phyloP scores from a whole-genome alignment of 2,888 invertebrate species.

The Anarsia innoxiella region DNA sequence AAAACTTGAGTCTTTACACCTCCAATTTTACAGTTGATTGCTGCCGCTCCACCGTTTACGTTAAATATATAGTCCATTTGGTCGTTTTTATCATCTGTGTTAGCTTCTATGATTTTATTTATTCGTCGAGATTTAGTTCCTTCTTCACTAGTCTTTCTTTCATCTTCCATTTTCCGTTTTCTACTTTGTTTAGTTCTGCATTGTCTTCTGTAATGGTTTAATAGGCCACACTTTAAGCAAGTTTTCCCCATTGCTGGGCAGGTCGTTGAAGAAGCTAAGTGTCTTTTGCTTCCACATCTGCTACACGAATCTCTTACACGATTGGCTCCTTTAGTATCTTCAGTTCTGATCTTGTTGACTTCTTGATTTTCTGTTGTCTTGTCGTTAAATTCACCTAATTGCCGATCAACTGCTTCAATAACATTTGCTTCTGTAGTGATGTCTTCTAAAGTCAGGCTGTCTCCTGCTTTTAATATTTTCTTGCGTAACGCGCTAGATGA shows the following conservation, averaged over 20 bases:
- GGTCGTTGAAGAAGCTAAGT: conserved; percentile 9
- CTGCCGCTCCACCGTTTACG: not conserved
- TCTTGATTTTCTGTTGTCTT: not conserved
- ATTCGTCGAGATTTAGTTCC: not conserved
- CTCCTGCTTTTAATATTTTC: conserved; percentile 1
- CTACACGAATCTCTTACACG: too few species aligned
- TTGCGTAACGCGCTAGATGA: not conserved
- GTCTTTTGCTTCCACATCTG: not conserved
- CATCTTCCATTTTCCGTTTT: too few species aligned
- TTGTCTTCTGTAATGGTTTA: too few species aligned
- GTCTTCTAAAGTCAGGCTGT: not conserved
- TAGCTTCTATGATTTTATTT: conserved; percentile 6
- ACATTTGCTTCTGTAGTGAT: conserved; percentile 2
- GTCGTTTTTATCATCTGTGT: not conserved
- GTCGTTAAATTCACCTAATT: not conserved
- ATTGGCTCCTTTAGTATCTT: not conserved
- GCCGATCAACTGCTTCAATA: not conserved
- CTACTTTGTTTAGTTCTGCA: too few species aligned
- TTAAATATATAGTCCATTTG: not conserved
- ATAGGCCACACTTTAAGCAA: too few species aligned
- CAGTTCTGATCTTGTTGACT: not conserved
- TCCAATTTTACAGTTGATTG: not conserved
- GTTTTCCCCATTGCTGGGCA: too few species aligned
- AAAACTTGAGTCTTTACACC: conserved; percentile 13
- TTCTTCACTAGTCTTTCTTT: conserved; percentile 9